These are phyloP conservation scores for Leucania comma DNA, from an alignment of 2,888 invertebrate species.

Conservation along the genomic window DNA sequence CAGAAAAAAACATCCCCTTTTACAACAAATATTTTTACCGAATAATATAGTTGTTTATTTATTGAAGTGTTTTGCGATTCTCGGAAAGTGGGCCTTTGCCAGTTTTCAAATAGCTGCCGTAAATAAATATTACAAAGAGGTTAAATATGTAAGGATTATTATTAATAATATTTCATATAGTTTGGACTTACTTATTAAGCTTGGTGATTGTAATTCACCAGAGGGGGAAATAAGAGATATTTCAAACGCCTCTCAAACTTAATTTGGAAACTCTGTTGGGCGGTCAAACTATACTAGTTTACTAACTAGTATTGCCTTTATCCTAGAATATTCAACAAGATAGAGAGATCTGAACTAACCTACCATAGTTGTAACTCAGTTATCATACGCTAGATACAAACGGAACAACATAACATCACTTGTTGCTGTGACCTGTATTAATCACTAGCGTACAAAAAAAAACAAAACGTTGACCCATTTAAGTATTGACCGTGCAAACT, in stretches of 20 bases:
- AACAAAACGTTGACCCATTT: conserved; percentile 59
- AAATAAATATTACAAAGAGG: not conserved
- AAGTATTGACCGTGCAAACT: conserved; percentile 52
- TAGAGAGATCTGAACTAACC: conserved; percentile 18
- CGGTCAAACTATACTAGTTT: conserved; percentile 14
- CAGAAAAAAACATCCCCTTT: conserved; percentile 35
- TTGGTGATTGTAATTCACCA: not conserved
- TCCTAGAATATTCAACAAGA: conserved; percentile 32
- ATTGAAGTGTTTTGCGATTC: conserved; percentile 4
- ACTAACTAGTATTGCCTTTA: conserved; percentile 11
- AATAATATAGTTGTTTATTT: conserved; percentile 21
- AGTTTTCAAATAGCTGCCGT: not conserved
- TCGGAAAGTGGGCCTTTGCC: not conserved
- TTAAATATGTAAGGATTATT: not conserved
- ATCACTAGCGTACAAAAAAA: conserved; percentile 47
- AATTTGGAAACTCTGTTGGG: conserved; percentile 8
- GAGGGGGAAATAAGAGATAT: not conserved
- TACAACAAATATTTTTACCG: conserved; percentile 30
- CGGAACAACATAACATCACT: conserved; percentile 48
- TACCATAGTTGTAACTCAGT: conserved; percentile 23
- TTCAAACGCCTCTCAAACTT: conserved; percentile 5
- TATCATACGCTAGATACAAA: conserved; percentile 33
- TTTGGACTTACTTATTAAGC: not conserved
- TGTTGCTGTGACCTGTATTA: conserved; percentile 56
- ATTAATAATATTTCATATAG: not conserved